Conservation (phyloP, 1,140 invertebrate species). For the Apis cerana region DNA sequence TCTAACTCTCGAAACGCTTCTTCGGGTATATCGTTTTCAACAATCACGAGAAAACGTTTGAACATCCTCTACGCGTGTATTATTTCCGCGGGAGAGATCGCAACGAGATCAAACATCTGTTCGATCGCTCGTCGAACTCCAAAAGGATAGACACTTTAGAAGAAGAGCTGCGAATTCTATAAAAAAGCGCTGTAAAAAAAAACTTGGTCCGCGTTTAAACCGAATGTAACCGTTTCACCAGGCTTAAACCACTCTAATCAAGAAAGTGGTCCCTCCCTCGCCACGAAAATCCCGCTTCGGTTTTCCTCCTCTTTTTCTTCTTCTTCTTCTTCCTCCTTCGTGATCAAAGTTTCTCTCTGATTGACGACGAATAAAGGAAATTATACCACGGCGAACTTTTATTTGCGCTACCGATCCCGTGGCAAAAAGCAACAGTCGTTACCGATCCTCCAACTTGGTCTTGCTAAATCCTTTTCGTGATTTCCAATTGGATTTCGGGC, state of each 20-base stretch:
- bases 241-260: constrained; percentile 66
- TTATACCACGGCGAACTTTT: constrained; percentile 59
- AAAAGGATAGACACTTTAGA: not conserved
- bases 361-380: constrained; percentile 65
- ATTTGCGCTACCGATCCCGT: constrained; percentile 29
- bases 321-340: not conserved
- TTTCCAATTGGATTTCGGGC: constrained; percentile 21
- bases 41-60: not conserved
- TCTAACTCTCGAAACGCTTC: not conserved
- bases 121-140: constrained; percentile 21
- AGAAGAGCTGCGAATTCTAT: constrained; percentile 10
- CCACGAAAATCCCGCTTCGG: constrained; percentile 44
- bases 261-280: constrained; percentile 62
- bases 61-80: not conserved
- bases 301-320: not conserved
- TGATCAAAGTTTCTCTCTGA: constrained; percentile 46
- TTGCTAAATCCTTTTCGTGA: constrained; percentile 46
- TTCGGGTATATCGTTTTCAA: not conserved
- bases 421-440: constrained; percentile 58
- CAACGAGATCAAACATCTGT: constrained; percentile 19
- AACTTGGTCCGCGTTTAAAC: constrained; percentile 46
- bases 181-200: constrained; percentile 29
- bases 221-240: constrained; percentile 60
- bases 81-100: not conserved
- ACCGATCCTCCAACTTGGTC: constrained; percentile 29